Evolutionary conservation across 2,888 invertebrate species (phyloP), one percentile per base, ranked within the genome.

Genomic region (Thyatira batis): DNA sequence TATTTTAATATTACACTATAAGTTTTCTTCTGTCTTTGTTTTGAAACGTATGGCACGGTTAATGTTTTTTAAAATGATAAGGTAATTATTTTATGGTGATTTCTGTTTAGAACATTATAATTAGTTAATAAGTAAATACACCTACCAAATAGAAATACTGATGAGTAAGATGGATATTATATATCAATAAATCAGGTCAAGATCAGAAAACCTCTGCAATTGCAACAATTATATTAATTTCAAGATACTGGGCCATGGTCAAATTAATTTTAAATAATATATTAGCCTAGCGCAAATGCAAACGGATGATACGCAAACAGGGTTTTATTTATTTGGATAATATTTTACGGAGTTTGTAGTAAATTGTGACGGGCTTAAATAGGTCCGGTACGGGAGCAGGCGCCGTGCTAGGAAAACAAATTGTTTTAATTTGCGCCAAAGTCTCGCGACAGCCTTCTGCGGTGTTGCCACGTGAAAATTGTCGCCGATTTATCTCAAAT

Each of bases 361-460:
- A 71, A 73, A 74, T 70, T 67, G 70, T 70, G 63, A 67, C 61
- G 68, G 61, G 65, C 65, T 63, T 72, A 65, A 76, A 78, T 69
- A 73, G 76, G 76, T 70, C 69, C 65, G 60, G 58, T 61, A 20
- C 48, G 28, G 61, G 71, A 0, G 8, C 39, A n/a, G 39, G 67
- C 68, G 70, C 66, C 71, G 65, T 51, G 54, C 55, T 53, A 61
- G 70, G 61, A 67, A 76, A 83, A 81, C 79, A 78, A 80, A 82
- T 82, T 71, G 79, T 78, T 83, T 83, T 83, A 80, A 83, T 83
- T 78, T 78, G 72, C 69, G 67, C 71, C 60, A 58, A 71, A 72
- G 71, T 71, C 67, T 68, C 46, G 58, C 65, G 70, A 69, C 69
- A 73, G 73, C 71, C 68, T 73, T 73, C 65, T 68, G 56, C 62